phyloP scores from a whole-genome alignment of 2,797 vertebrate species.

The Hoplostethus atlanticus region DNA sequence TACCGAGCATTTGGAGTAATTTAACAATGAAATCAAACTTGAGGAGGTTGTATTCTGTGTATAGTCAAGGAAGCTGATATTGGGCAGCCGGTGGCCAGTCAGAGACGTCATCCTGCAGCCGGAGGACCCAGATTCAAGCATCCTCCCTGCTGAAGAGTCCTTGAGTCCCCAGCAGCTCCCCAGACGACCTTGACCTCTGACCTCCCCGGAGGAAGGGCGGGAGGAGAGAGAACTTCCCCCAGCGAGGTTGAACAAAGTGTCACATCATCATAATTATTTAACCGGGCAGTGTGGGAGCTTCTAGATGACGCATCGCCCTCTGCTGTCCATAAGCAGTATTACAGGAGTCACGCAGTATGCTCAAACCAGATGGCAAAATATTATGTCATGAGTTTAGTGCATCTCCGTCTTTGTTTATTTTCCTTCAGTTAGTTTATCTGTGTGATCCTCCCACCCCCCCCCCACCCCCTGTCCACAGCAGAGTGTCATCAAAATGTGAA shows the following conservation, averaged over 20 bases:
- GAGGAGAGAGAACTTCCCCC: neutral
- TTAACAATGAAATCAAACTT: too few relatives aligned
- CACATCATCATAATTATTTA: neutral
- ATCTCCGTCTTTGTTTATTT: neutral
- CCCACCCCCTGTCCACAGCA: neutral
- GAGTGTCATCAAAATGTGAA: neutral
- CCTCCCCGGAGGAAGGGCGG: neutral
- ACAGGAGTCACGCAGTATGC: neutral
- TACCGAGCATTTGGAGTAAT: too few relatives aligned
- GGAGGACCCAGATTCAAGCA: too few relatives aligned
- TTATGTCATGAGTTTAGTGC: neutral
- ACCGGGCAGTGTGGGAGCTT: neutral
- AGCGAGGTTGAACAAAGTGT: neutral
- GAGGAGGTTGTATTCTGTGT: too few relatives aligned
- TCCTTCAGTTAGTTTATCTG: neutral
- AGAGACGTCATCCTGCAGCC: too few relatives aligned
- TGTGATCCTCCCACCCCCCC: neutral
- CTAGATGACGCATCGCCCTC: conserved; percentile 43
- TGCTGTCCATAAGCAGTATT: conserved; percentile 34
- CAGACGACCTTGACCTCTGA: too few relatives aligned
- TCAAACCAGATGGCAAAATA: conserved; percentile 1
- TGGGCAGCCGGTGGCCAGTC: too few relatives aligned
- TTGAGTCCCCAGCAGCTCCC: too few relatives aligned
- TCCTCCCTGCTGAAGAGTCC: too few relatives aligned
- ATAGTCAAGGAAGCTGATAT: too few relatives aligned